These are phyloP conservation scores for Drosophila testacea DNA, from an alignment of 2,888 invertebrate genomes.

Conservation along the genomic window DNA sequence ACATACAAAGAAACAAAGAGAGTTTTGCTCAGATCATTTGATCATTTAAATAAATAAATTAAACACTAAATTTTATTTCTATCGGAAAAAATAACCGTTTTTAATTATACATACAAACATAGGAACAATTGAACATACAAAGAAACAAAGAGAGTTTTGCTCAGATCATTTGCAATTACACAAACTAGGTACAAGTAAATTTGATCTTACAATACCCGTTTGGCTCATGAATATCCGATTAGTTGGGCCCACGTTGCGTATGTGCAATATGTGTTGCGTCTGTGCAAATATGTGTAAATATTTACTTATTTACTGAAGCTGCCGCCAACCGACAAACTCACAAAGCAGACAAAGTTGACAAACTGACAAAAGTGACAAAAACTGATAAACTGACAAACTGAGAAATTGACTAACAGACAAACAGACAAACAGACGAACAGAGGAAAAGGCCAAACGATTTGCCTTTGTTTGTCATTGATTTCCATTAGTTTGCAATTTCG, in stretches of 20 bases:
- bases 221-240: slow-evolving; percentile 12
- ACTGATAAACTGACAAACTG: slow-evolving; percentile 23
- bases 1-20: slow-evolving; percentile 1
- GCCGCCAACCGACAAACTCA: slow-evolving; percentile 15
- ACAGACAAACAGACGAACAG: slow-evolving; percentile 4
- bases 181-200: background rate
- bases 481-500: slow-evolving; percentile 38
- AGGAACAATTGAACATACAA: slow-evolving; percentile 1
- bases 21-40: no score
- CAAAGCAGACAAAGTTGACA: slow-evolving; percentile 16
- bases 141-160: background rate
- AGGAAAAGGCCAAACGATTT: slow-evolving; percentile 18
- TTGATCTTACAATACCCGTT: slow-evolving; percentile 20
- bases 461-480: slow-evolving; percentile 47
- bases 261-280: slow-evolving; percentile 51
- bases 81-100: slow-evolving; percentile 2
- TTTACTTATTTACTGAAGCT: slow-evolving; percentile 51
- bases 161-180: slow-evolving; percentile 26
- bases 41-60: background rate
- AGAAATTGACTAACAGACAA: background rate
- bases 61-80: background rate
- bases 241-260: slow-evolving; percentile 43
- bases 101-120: slow-evolving; percentile 1
- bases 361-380: slow-evolving; percentile 12
- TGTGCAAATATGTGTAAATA: slow-evolving; percentile 57